Base-by-base conservation (phyloP, 2,113 vertebrate genomes). In the Tachysurus vachellii region DNA sequence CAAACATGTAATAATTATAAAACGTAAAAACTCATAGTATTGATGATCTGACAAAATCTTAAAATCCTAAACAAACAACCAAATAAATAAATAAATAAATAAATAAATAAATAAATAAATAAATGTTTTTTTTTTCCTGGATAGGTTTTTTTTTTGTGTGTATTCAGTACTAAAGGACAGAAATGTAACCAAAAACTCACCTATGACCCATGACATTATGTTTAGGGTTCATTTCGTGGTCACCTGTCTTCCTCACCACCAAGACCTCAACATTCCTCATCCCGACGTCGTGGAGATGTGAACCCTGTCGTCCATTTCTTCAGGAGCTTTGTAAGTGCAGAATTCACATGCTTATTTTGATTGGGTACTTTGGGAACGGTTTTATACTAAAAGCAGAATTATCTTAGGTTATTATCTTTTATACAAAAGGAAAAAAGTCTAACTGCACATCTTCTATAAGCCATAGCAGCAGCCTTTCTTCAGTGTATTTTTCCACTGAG, bases 231-330 rank as follows among this genome's bases (percentile, higher is more conserved):
- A 11, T 95, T 95, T 91, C 88, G 95, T 88, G 94, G 95, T 93
- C 95, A 95, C 86, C 91, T 91, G 83, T 91, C 95, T 77, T 91
- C 98, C 87, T 96, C 97, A 56, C 97, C 97, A 84, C 97, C 96
- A 88, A 97, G 96, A 89, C 94, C 97, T 42, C 88, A 88, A 31
- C 90, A 91, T 85, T 92, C 94, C 82, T 90, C 91, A 87, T 92
- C 96, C 8, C 96, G 97, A 88, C 97, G 97, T 59, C 92, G 95
- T 89, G 94, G 95, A 87, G 96, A 97, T 0, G 97, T 99, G 86
- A 99, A 99, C 90, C 97, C 97, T 0, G 97, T 99, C 92, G 93
- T 98, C 88, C 97, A 99, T 92, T 99, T 99, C 96, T 99, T 99
- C 96, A 98, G 97, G 96, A 99, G 96, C 95, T 96, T 99, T 80